Evolutionary conservation across 2,888 invertebrate genomes (phyloP), one percentile per base, ranked within the genome.

Genomic region (Nasonovia ribisnigri): DNA sequence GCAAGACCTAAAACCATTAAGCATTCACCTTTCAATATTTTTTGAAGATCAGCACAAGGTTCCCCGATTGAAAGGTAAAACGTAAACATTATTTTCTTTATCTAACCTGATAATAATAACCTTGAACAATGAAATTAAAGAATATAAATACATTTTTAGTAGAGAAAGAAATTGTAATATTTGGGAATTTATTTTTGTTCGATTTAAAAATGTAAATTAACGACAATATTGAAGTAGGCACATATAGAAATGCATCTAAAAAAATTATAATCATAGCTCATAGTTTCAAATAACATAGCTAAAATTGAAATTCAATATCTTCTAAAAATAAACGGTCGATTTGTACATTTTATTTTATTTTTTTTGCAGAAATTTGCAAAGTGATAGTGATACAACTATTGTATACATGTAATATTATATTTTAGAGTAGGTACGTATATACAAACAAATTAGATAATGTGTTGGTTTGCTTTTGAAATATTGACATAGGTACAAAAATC

Each of bases 371-470:
- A n/a, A 67, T 67, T n/a, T 67, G 5, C 1, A 1, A 67, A n/a
- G 6, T 16, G n/a, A 67, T 67, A 36, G n/a, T 6, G 67, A 67
- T 67, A 67, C 67, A 67, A 67, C 67, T n/a, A n/a, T 67, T 67
- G 67, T 67, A 36, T 67, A n/a, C n/a, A 67, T 67, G 67, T 67
- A 67, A 67, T 67, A 67, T 67, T 67, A 67, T 67, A 67, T 36
- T 36, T 67, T 67, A n/a, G n/a, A 16, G n/a, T 29, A 67, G 5
- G 3, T 54, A 51, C n/a, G n/a, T 54, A 51, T n/a, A 36, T 67
- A 67, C n/a, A 67, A 67, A 67, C 67, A 67, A 67, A n/a, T 67
- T 36, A 67, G 67, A 67, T 67, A 67, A 67, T 67, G 67, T n/a
- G 16, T 67, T 67, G 13, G n/a, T 67, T 67, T 57, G 26, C 54